phyloP scores from a whole-genome alignment of 2,888 invertebrate genomes.

The Pharmacophagus antenor region DNA sequence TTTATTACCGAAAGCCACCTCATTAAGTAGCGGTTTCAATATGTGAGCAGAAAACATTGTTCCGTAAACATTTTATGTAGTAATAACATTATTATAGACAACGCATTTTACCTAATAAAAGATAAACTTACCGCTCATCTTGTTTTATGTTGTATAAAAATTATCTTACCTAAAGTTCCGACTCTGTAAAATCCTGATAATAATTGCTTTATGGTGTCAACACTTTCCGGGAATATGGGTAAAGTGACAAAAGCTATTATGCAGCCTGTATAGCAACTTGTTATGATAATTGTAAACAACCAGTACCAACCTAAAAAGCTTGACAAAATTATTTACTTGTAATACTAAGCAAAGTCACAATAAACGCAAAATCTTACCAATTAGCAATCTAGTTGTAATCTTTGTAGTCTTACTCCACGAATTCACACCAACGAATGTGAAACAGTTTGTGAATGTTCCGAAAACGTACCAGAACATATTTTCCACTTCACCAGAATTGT shows the following conservation, averaged over 20 bases:
- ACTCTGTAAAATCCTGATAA: conserved; percentile 84
- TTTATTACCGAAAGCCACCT: too few relatives aligned
- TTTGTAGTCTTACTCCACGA: conserved; percentile 87
- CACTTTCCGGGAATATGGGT: conserved; percentile 87
- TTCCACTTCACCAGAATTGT: conserved; percentile 86
- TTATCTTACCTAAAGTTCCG: conserved; percentile 83
- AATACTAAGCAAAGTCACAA: conserved; percentile 1
- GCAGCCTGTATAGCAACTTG: conserved; percentile 91
- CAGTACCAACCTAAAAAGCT: conserved; percentile 85
- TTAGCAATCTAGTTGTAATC: conserved; percentile 85
- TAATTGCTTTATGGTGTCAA: conserved; percentile 85
- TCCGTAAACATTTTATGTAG: too few relatives aligned
- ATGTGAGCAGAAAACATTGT: too few relatives aligned
- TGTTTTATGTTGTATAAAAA: background rate
- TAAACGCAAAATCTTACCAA: conserved; percentile 75
- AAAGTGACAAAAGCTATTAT: conserved; percentile 92
- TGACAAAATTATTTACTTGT: background rate
- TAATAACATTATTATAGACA: too few relatives aligned
- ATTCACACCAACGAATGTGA: conserved; percentile 84
- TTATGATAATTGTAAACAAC: conserved; percentile 92
- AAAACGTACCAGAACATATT: conserved; percentile 95
- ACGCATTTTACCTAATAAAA: too few relatives aligned
- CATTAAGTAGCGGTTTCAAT: too few relatives aligned
- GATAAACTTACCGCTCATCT: too few relatives aligned
- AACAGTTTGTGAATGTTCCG: conserved; percentile 91